phyloP scores from a whole-genome alignment of 2,113 vertebrate genomes.

The Entosphenus tridentatus region DNA sequence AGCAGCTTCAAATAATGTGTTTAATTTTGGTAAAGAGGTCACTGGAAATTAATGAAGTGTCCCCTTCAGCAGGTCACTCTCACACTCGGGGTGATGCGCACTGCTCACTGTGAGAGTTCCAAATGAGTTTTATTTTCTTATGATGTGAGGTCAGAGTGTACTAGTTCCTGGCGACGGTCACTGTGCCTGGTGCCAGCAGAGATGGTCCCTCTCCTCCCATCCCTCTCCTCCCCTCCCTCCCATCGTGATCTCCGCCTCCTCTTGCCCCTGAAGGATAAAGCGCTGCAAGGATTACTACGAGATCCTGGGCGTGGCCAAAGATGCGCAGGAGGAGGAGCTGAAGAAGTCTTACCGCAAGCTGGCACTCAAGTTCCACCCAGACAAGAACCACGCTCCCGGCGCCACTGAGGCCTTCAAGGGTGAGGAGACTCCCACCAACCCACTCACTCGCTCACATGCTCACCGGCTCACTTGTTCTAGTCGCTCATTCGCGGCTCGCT shows the following conservation, averaged over 20 bases:
- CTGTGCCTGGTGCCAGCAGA: slow-evolving; percentile 8
- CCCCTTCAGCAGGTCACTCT: slow-evolving; percentile 6
- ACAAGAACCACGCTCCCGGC: slow-evolving; percentile 87
- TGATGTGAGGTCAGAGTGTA: background rate
- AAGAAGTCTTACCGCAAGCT: slow-evolving; percentile 92
- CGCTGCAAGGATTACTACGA: slow-evolving; percentile 87
- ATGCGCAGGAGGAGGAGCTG: slow-evolving; percentile 70
- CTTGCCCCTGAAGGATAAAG: slow-evolving; percentile 50
- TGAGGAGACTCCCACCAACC: slow-evolving; percentile 20
- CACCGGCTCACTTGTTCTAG: too few relatives aligned
- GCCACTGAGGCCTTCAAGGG: slow-evolving; percentile 98
- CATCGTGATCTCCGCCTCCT: slow-evolving; percentile 9
- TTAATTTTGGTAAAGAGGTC: too few relatives aligned
- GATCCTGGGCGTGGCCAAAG: slow-evolving; percentile 63
- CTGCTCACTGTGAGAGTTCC: background rate
- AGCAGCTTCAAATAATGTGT: too few relatives aligned
- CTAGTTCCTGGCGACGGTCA: slow-evolving; percentile 13
- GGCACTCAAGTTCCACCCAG: slow-evolving; percentile 87
- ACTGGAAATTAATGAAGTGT: background rate
- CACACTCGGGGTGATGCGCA: background rate
- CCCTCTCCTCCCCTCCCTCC: slow-evolving; percentile 8
- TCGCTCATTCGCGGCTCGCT: too few relatives aligned
- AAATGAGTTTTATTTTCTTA: background rate
- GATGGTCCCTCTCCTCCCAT: slow-evolving; percentile 6
- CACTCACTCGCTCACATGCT: too few relatives aligned